A percentile compares a stretch with the other conserved stretches of the same genome.
Evolutionary conservation across 2,797 vertebrate species (phyloP).

Genomic region (Amblyraja radiata): DNA sequence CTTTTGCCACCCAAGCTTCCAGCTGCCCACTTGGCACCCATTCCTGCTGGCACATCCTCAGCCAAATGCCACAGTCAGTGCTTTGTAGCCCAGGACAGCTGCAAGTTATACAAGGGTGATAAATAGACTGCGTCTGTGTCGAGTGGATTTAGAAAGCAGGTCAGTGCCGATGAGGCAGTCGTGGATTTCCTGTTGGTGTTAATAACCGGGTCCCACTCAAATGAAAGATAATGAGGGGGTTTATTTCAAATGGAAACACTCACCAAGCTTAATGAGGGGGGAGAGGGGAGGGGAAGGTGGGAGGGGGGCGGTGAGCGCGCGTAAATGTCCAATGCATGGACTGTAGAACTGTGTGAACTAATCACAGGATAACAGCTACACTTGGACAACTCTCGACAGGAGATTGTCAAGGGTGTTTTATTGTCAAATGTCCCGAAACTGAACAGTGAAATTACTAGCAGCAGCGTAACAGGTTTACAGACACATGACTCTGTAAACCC

Average conservation of each 20-base stretch:
- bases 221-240: conserved; percentile 47
- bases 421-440: too few species aligned
- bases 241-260: conserved; percentile 40
- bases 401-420: too few species aligned
- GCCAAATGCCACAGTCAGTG: conserved; percentile 65
- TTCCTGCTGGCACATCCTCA: conserved; percentile 79
- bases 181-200: conserved; percentile 66
- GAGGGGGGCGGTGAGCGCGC: background rate
- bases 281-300: too few species aligned
- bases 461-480: too few species aligned
- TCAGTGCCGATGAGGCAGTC: conserved; percentile 59
- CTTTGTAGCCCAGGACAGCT: conserved; percentile 81
- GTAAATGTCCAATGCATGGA: background rate
- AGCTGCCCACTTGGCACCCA: conserved; percentile 75
- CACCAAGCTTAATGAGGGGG: background rate
- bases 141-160: conserved; percentile 62
- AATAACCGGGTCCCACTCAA: conserved; percentile 56
- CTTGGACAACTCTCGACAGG: background rate
- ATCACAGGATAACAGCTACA: background rate
- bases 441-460: too few species aligned
- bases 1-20: conserved; percentile 63
- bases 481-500: too few species aligned
- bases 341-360: background rate
- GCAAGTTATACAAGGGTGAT: conserved; percentile 52
- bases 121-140: conserved; percentile 63